These are phyloP conservation scores for Streptopelia turtur DNA, from an alignment of 2,797 vertebrate species.

Conservation along the genomic window DNA sequence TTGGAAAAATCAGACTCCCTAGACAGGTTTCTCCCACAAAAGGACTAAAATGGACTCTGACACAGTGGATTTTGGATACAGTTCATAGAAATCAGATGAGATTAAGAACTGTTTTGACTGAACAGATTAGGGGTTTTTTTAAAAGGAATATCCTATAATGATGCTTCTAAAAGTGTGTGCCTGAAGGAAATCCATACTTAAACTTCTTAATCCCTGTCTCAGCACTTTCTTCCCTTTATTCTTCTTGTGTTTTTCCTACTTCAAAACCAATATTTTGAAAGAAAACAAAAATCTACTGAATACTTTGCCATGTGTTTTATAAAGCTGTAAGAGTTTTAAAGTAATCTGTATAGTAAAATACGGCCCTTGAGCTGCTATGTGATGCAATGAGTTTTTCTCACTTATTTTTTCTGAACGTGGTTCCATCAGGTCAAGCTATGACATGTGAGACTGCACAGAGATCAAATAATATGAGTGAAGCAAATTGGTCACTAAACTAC, in stretches of 20 bases:
- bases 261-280: background rate
- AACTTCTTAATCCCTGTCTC: background rate
- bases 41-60: background rate
- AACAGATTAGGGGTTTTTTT: background rate
- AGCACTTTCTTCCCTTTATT: background rate
- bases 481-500: background rate
- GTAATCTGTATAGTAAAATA: background rate
- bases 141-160: background rate
- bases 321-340: background rate
- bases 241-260: background rate
- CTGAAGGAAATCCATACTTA: background rate
- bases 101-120: background rate
- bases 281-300: background rate
- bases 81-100: background rate
- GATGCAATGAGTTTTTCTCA: background rate
- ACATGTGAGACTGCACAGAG: background rate
- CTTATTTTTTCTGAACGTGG: background rate
- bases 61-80: background rate
- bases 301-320: background rate
- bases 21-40: background rate
- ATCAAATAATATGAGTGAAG: background rate
- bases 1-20: background rate
- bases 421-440: background rate
- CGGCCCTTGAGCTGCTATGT: background rate
- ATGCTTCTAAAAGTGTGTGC: background rate